A percentile compares a stretch with the other conserved stretches of the same genome.
Conservation (phyloP, 2,888 invertebrate genomes). For the Drosophila barbarae region DNA sequence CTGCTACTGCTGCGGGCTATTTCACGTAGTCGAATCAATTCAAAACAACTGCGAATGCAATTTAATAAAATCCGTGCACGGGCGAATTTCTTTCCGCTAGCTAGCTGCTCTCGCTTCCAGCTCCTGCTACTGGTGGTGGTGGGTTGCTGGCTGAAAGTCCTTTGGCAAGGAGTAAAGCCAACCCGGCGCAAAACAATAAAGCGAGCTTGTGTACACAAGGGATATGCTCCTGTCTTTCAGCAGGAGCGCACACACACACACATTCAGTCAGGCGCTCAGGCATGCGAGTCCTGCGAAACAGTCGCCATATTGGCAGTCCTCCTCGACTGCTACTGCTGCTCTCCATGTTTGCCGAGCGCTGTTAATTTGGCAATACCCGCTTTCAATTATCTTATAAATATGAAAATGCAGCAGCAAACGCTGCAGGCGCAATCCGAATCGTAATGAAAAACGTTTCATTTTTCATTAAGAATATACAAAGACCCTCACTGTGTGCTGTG, state of each 20-base stretch:
- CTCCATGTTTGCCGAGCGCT: constrained; percentile 73
- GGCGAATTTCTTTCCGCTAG: constrained; percentile 61
- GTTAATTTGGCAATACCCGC: constrained; percentile 79
- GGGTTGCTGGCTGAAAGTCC: constrained; percentile 16
- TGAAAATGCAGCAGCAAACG: constrained; percentile 76
- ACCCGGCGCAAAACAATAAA: constrained; percentile 76
- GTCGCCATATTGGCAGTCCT: constrained; percentile 62
- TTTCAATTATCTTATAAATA: constrained; percentile 79
- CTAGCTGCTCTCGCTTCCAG: constrained; percentile 42
- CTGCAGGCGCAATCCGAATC: constrained; percentile 56
- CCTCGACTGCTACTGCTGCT: constrained; percentile 38
- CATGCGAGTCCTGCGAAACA: constrained; percentile 37
- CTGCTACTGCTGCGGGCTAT: constrained; percentile 59
- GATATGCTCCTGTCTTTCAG: constrained; percentile 72
- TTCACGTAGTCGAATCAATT: constrained; percentile 73
- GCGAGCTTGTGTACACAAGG: constrained; percentile 77
- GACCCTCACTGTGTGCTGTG: constrained; percentile 74
- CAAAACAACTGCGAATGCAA: constrained; percentile 78
- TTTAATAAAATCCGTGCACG: constrained; percentile 77
- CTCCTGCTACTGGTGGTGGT: constrained; percentile 46
- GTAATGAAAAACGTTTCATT: constrained; percentile 72
- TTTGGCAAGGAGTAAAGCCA: constrained; percentile 59
- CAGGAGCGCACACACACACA: constrained; percentile 32
- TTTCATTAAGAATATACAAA: constrained; percentile 64
- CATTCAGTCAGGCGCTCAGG: constrained; percentile 4